A percentile compares a stretch with the other conserved stretches of the same genome.
Evolutionary conservation across 1,140 invertebrate genomes (phyloP).

Genomic region (Drosophila nigromelanica): DNA sequence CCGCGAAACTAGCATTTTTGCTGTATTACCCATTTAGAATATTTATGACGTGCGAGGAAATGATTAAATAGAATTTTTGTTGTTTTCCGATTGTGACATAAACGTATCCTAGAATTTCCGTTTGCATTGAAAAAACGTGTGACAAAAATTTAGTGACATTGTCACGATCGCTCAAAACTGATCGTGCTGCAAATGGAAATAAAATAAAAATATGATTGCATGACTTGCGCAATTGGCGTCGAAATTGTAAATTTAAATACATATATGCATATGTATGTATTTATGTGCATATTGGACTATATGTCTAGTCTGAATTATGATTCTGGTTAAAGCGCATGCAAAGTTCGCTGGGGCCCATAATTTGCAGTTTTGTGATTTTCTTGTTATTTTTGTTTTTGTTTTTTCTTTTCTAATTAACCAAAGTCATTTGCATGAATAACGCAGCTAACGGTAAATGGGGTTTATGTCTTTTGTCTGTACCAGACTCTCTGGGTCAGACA

Average conservation of each 20-base stretch:
- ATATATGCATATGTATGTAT: background rate
- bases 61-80: conserved; percentile 2
- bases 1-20: background rate
- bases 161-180: conserved; percentile 43
- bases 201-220: conserved; percentile 29
- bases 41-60: conserved; percentile 20
- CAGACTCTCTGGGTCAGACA: conserved; percentile 26
- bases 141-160: conserved; percentile 44
- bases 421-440: conserved; percentile 80
- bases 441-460: conserved; percentile 76
- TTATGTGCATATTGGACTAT: background rate
- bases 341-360: conserved; percentile 21
- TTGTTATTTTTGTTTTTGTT: conserved; percentile 7
- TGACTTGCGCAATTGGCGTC: conserved; percentile 35
- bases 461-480: conserved; percentile 70
- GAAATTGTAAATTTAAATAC: background rate
- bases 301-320: conserved; percentile 20
- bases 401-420: conserved; percentile 70
- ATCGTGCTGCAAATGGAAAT: conserved; percentile 33
- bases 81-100: background rate
- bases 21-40: conserved; percentile 2
- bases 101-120: conserved; percentile 29
- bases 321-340: conserved; percentile 24
- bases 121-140: conserved; percentile 36
- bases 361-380: conserved; percentile 19